Conservation (phyloP, 1,140 invertebrate species). For the Heterodera schachtii region DNA sequence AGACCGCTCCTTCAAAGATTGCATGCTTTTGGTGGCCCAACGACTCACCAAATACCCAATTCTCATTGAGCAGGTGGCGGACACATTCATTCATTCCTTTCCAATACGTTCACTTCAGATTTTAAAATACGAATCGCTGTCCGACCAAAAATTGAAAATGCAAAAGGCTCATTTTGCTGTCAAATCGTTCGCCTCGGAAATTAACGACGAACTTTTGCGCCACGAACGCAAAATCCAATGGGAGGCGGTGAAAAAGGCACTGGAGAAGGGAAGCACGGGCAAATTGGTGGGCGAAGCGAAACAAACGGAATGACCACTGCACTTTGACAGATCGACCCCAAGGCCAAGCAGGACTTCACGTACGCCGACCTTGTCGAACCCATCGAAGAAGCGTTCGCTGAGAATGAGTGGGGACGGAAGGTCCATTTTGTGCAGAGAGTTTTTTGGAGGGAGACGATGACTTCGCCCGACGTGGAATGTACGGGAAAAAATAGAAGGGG, state of each 20-base stretch:
- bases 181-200: slow-evolving; percentile 39
- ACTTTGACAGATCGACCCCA: slow-evolving; percentile 1
- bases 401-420: background rate
- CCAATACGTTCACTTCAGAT: slow-evolving; percentile 36
- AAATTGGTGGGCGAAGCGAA: slow-evolving; percentile 32
- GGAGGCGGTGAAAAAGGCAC: slow-evolving; percentile 35
- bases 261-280: slow-evolving; percentile 41
- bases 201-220: slow-evolving; percentile 46
- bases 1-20: slow-evolving; percentile 51
- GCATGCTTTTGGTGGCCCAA: slow-evolving; percentile 55
- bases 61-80: slow-evolving; percentile 47
- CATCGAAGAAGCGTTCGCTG: background rate
- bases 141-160: slow-evolving; percentile 19
- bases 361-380: slow-evolving; percentile 45
- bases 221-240: slow-evolving; percentile 46
- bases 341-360: slow-evolving; percentile 30
- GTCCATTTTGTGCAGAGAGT: slow-evolving; percentile 21
- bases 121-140: slow-evolving; percentile 43
- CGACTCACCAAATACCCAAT: slow-evolving; percentile 54
- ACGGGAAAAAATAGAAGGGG: background rate
- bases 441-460: slow-evolving; percentile 37
- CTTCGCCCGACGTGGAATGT: slow-evolving; percentile 38
- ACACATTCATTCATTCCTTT: background rate
- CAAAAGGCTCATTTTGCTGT: slow-evolving; percentile 47
- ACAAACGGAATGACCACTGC: slow-evolving; percentile 14